Evolutionary conservation across 2,797 vertebrate species (phyloP).

Genomic region (Triplophysa bombifrons): DNA sequence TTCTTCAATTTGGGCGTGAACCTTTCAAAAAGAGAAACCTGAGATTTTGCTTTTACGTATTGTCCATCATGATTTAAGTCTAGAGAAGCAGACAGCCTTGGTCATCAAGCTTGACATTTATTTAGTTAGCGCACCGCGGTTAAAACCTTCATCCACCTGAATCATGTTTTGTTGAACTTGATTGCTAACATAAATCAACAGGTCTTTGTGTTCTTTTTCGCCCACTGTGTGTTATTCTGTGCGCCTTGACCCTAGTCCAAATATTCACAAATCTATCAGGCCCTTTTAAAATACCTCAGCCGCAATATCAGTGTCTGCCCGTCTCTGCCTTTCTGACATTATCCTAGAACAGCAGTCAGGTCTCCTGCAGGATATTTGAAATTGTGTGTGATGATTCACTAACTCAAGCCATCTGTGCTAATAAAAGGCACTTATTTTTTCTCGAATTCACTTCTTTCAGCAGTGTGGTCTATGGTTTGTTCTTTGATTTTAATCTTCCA

Average conservation of each 20-base stretch:
- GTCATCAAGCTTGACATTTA: slow-evolving; percentile 36
- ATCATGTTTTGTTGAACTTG: slow-evolving; percentile 59
- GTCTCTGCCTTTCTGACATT: slow-evolving; percentile 67
- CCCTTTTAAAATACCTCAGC: slow-evolving; percentile 63
- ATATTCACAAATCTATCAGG: slow-evolving; percentile 65
- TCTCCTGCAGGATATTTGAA: slow-evolving; percentile 71
- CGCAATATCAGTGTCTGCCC: slow-evolving; percentile 42
- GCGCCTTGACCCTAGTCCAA: slow-evolving; percentile 60
- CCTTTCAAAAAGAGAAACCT: background rate
- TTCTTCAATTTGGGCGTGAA: background rate
- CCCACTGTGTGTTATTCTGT: slow-evolving; percentile 46
- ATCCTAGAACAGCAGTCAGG: slow-evolving; percentile 78
- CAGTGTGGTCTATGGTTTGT: slow-evolving; percentile 35
- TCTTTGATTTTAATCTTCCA: slow-evolving; percentile 38
- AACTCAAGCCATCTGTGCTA: slow-evolving; percentile 82
- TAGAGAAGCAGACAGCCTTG: slow-evolving; percentile 57
- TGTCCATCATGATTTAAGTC: slow-evolving; percentile 57
- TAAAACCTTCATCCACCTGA: slow-evolving; percentile 56
- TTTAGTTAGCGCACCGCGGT: slow-evolving; percentile 51
- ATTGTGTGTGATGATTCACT: slow-evolving; percentile 74
- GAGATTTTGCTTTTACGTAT: slow-evolving; percentile 12
- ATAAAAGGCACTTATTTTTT: slow-evolving; percentile 72
- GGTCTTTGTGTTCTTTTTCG: slow-evolving; percentile 68
- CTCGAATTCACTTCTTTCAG: slow-evolving; percentile 51
- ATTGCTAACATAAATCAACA: slow-evolving; percentile 66